phyloP scores from a whole-genome alignment of 2,113 vertebrate species.

The Irena cyanogastra region DNA sequence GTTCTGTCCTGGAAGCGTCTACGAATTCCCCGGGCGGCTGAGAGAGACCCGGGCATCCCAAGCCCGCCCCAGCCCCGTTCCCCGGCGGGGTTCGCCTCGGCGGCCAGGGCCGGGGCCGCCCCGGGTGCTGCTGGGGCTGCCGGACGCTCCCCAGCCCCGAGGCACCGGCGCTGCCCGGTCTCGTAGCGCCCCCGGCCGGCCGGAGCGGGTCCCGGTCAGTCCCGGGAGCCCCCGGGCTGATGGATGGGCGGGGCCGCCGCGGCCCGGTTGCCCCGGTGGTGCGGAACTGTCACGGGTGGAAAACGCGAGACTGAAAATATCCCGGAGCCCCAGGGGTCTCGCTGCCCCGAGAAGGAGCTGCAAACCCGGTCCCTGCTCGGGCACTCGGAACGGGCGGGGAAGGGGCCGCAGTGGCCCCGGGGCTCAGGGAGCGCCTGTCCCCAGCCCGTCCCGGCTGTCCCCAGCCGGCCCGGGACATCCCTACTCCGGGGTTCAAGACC shows the following conservation, averaged over 20 bases:
- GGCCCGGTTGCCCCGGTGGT: too few species aligned
- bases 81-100: background rate
- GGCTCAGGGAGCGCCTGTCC: background rate
- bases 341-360: background rate
- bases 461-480: background rate
- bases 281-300: background rate
- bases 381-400: background rate
- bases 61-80: background rate
- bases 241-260: background rate
- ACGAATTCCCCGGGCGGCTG: background rate
- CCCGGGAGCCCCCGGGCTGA: background rate
- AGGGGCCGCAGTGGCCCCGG: background rate
- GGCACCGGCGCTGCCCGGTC: background rate
- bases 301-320: background rate
- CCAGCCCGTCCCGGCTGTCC: background rate
- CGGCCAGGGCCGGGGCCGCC: background rate
- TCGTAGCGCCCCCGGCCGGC: background rate
- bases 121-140: background rate
- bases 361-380: too few species aligned
- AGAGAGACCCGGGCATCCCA: background rate
- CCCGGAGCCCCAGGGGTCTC: background rate
- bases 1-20: background rate
- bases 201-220: background rate
- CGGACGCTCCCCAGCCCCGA: background rate
- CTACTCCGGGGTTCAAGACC: too few species aligned